These are phyloP conservation scores for Selenia dentaria DNA, from an alignment of 2,888 invertebrate species.

Conservation along the genomic window DNA sequence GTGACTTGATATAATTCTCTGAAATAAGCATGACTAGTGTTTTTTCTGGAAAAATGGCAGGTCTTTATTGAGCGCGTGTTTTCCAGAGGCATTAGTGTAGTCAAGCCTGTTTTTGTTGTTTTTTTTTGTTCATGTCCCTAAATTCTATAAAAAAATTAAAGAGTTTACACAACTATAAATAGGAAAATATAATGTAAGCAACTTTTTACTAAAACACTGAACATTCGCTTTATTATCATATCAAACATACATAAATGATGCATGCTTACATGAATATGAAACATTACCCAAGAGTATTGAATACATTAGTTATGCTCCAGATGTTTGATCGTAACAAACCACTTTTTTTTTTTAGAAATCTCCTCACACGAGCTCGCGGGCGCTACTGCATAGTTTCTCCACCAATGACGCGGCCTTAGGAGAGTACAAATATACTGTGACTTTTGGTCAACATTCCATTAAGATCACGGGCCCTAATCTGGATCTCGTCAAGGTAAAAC, in stretches of 20 bases:
- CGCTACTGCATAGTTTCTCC: slow-evolving; percentile 91
- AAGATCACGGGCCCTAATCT: slow-evolving; percentile 94
- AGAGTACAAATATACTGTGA: slow-evolving; percentile 95
- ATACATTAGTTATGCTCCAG: slow-evolving; percentile 17
- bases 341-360: slow-evolving; percentile 65
- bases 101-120: too few species aligned
- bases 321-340: slow-evolving; percentile 3
- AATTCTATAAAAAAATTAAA: too few species aligned
- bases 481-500: slow-evolving; percentile 91
- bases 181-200: too few species aligned
- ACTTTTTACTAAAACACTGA: too few species aligned
- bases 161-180: too few species aligned
- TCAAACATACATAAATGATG: background rate
- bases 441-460: slow-evolving; percentile 92
- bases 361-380: slow-evolving; percentile 83
- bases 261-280: background rate
- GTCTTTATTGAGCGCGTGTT: too few species aligned
- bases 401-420: slow-evolving; percentile 93
- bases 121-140: too few species aligned
- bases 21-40: too few species aligned
- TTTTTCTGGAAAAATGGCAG: too few species aligned
- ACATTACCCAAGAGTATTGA: slow-evolving; percentile 6
- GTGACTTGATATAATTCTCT: too few species aligned
- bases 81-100: too few species aligned
- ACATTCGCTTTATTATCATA: too few species aligned